Evolutionary conservation across 2,113 vertebrate genomes (phyloP), one percentile per base, ranked within the genome.

Genomic region (Coturnix japonica): DNA sequence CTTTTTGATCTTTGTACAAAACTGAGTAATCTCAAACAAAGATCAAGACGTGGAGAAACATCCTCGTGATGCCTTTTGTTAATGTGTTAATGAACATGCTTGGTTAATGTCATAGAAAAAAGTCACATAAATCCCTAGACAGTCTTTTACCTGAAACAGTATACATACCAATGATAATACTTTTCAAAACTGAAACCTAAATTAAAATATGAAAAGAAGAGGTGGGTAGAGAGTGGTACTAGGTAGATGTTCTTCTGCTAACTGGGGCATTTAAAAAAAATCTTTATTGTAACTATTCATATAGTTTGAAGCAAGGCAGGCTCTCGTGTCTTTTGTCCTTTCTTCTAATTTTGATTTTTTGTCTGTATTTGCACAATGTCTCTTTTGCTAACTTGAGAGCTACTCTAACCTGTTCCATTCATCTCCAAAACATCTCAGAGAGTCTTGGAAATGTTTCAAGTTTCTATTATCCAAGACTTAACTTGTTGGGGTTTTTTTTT

Each of bases 201-300:
- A 95, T 95, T 95, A 93, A 93, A 89, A 92, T 90, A 94, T 91
- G 82, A 94, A 95, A 95, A 91, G 81, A 93, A 93, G 89, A 85
- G 74, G 89, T 89, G 89, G 57, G 71, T 89, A 94, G 59, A 26
- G 81, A 57, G 39, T 7, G 33, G 28, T 92, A 87, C 79, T 91
- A 91, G 85, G 87, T 95, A 95, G 90, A 80, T 95, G 87, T 82
- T 91, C 65, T 71, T 95, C 82, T 94, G 79, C 72, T 85, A 88
- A 80, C 21, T 80, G 60, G 72, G 82, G 85, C 57, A 59, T 73
- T 39, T 25, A 7, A 6, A 41, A 65, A 65, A 6, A 31, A 65
- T 94, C 72, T 60, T 91, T 81, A 57, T 81, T 91, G 54, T 70
- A 88, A 56, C 33, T 81, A 35, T 28, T 79, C 44, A 69, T 75